A percentile compares a stretch with the other conserved stretches of the same genome.
Conservation (phyloP, 2,888 invertebrate genomes). For the Bembecia ichneumoniformis region DNA sequence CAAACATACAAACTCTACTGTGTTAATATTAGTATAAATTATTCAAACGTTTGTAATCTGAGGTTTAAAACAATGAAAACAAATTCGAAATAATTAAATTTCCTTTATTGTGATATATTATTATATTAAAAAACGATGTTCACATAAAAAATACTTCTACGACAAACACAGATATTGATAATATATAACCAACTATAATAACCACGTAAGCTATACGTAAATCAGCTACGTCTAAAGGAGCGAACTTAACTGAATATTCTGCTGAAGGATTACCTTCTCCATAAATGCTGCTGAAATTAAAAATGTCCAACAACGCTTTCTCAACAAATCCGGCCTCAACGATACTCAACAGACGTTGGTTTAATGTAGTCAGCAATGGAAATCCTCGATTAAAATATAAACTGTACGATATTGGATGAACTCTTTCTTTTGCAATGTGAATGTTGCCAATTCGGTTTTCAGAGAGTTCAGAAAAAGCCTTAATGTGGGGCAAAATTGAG, state of each 20-base stretch:
- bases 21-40: no score
- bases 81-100: no score
- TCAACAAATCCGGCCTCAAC: constrained; percentile 6
- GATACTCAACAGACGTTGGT: constrained; percentile 2
- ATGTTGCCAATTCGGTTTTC: constrained; percentile 1
- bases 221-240: background rate
- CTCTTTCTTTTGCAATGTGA: constrained; percentile 5
- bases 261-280: background rate
- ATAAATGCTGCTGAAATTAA: background rate
- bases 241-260: background rate
- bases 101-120: background rate
- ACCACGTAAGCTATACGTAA: background rate
- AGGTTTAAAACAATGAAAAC: no score
- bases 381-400: constrained; percentile 9
- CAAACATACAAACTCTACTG: no score
- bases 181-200: background rate
- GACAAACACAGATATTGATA: background rate
- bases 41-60: no score
- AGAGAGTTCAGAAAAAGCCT: constrained; percentile 4
- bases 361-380: constrained; percentile 3
- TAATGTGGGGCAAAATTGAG: constrained; percentile 1
- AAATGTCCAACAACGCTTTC: background rate
- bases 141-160: background rate
- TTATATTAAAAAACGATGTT: background rate
- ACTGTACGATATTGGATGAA: constrained; percentile 4